Evolutionary conservation across 2,113 vertebrate genomes (phyloP).

Genomic region (Cisticola juncidis): DNA sequence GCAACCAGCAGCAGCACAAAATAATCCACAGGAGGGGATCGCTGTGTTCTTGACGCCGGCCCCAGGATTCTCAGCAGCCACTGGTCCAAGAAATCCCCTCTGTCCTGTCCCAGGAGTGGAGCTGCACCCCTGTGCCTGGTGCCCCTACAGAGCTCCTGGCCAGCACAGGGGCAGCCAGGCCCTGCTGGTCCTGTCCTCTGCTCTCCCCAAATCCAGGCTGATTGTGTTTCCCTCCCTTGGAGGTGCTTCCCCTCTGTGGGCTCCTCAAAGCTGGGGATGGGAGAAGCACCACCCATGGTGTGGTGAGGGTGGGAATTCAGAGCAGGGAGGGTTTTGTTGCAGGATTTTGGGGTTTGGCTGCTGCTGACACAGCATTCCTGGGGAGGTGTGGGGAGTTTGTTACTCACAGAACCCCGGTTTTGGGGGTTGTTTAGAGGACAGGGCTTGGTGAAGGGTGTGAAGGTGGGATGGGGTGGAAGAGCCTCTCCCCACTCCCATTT

Average conservation of each 20-base stretch:
- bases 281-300: neutral
- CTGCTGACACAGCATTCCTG: neutral
- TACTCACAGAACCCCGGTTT: neutral
- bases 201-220: neutral
- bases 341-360: neutral
- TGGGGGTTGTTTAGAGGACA: neutral
- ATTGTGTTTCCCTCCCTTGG: rapidly evolving
- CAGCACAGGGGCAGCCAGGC: rapidly evolving
- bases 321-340: neutral
- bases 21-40: neutral
- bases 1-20: constrained; percentile 33
- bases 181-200: neutral
- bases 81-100: neutral
- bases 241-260: neutral
- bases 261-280: neutral
- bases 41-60: neutral
- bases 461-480: neutral
- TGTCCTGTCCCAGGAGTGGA: neutral
- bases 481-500: neutral
- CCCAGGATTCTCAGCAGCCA: neutral
- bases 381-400: neutral
- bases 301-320: neutral
- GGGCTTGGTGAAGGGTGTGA: neutral
- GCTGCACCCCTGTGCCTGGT: neutral
- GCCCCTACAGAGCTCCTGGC: neutral